These are phyloP conservation scores for Columba livia DNA, from an alignment of 2,113 vertebrate genomes.

Conservation along the genomic window DNA sequence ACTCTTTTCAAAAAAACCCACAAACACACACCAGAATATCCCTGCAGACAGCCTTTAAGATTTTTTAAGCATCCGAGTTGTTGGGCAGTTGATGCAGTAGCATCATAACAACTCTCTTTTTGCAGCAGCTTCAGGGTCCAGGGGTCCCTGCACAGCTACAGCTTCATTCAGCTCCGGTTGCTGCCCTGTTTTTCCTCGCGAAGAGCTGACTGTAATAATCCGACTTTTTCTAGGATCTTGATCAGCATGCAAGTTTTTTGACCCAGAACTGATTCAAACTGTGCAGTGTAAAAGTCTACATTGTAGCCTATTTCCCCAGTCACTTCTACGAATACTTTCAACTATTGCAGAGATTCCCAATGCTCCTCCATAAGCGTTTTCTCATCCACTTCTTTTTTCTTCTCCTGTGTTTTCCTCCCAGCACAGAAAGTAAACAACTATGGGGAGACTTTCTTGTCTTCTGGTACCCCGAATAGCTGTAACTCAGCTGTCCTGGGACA, in stretches of 20 bases:
- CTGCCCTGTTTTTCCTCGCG: not conserved
- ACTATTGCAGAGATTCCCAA: not conserved
- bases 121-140: not conserved
- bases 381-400: not conserved
- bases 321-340: not conserved
- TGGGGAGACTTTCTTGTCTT: not conserved
- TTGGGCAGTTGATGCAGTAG: not conserved
- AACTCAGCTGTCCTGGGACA: not conserved
- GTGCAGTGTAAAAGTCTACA: conserved; percentile 37
- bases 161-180: not conserved
- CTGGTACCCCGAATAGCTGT: not conserved
- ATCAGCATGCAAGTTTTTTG: conserved; percentile 51
- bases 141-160: not conserved
- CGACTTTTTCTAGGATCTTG: conserved; percentile 52
- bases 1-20: not conserved
- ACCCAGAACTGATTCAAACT: conserved; percentile 49
- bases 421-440: not conserved
- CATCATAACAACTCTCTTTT: not conserved
- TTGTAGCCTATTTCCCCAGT: not conserved
- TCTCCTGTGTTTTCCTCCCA: not conserved
- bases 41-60: not conserved
- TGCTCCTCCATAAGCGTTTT: not conserved
- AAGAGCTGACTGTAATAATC: conserved; percentile 19
- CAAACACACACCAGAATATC: not conserved
- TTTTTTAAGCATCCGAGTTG: not conserved